Evolutionary conservation across 1,140 invertebrate genomes (phyloP).

Genomic region (Theocolax elegans): DNA sequence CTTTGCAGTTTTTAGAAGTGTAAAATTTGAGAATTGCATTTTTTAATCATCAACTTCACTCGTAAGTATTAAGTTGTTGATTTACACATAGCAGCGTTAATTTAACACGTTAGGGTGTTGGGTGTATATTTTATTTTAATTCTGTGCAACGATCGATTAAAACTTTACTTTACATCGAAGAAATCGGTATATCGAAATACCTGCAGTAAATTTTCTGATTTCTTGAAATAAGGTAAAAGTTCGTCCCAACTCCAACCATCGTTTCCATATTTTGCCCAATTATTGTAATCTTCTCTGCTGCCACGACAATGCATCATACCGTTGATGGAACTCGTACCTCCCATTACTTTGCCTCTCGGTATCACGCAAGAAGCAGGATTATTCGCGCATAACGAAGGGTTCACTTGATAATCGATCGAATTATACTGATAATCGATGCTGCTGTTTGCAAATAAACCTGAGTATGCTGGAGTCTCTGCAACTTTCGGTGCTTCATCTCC

Average conservation of each 20-base stretch:
- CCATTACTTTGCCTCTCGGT: constrained; percentile 67
- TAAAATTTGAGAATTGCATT: too few relatives aligned
- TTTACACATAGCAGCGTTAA: too few relatives aligned
- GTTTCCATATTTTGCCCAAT: constrained; percentile 73
- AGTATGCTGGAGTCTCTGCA: constrained; percentile 47
- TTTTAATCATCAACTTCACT: neutral
- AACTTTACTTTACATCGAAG: too few relatives aligned
- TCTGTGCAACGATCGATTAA: too few relatives aligned
- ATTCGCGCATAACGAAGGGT: too few relatives aligned
- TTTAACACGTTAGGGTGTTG: too few relatives aligned
- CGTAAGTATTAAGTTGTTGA: neutral
- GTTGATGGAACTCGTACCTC: constrained; percentile 74
- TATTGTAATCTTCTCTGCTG: constrained; percentile 73
- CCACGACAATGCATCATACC: constrained; percentile 76
- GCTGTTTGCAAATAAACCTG: constrained; percentile 40
- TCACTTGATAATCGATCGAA: too few relatives aligned
- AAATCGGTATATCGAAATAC: too few relatives aligned
- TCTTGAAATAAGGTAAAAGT: constrained; percentile 69
- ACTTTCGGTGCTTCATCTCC: constrained; percentile 57
- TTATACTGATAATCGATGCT: constrained; percentile 67
- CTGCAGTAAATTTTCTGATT: constrained; percentile 62
- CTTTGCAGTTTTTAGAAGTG: too few relatives aligned
- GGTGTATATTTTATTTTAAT: too few relatives aligned
- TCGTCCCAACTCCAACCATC: constrained; percentile 72
- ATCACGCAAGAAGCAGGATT: constrained; percentile 60